phyloP scores from a whole-genome alignment of 1,140 invertebrate species.

The Pseudomyrmex dendroicus region DNA sequence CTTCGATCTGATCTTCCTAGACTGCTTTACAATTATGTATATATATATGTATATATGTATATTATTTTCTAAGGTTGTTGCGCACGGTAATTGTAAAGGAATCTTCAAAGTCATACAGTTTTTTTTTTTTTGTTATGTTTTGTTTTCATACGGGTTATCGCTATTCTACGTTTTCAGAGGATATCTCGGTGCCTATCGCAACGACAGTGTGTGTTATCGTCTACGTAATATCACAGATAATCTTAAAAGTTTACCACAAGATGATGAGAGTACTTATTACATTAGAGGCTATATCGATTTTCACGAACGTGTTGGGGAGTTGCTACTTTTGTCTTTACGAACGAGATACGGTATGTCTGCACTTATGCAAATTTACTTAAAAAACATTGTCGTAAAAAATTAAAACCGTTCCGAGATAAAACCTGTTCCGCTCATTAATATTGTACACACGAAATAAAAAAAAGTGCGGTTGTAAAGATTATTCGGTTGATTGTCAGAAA shows the following conservation, averaged over 20 bases:
- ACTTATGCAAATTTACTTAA: neutral
- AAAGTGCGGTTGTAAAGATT: too few relatives aligned
- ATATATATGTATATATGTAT: neutral
- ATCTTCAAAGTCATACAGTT: neutral
- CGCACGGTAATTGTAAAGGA: neutral
- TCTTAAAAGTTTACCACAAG: conserved; percentile 59
- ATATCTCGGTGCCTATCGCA: conserved; percentile 57
- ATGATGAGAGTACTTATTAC: conserved; percentile 33
- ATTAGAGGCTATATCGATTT: conserved; percentile 41
- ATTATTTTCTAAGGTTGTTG: neutral
- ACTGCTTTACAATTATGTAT: conserved; percentile 6
- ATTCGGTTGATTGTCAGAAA: too few relatives aligned
- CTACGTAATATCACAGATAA: conserved; percentile 73
- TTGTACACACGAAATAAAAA: too few relatives aligned
- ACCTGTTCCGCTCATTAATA: too few relatives aligned
- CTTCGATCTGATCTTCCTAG: neutral
- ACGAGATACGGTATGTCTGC: neutral
- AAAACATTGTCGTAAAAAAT: too few relatives aligned
- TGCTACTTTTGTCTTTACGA: neutral
- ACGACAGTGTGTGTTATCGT: conserved; percentile 52
- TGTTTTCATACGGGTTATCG: neutral
- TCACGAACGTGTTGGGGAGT: neutral
- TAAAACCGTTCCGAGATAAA: too few relatives aligned
- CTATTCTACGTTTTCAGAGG: conserved; percentile 41
- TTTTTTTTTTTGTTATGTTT: neutral